phyloP scores from a whole-genome alignment of 2,888 invertebrate species.

The Drosophila nigricruria region DNA sequence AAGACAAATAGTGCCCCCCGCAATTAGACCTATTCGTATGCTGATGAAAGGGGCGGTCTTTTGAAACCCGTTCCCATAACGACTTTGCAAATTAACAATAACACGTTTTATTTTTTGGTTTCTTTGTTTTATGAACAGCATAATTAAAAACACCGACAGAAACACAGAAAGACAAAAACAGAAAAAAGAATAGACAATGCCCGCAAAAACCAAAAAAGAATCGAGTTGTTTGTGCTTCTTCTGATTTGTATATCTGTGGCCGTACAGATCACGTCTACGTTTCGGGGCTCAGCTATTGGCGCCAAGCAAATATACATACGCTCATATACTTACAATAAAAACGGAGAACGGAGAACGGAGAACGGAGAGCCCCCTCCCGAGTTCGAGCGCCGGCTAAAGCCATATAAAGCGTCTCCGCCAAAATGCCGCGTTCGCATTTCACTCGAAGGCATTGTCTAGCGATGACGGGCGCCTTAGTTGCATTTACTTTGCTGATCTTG shows the following conservation, averaged over 20 bases:
- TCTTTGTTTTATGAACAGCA: conserved; percentile 51
- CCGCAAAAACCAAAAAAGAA: conserved; percentile 33
- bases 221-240: conserved; percentile 35
- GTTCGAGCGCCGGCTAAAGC: conserved; percentile 19
- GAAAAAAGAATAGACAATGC: conserved; percentile 3
- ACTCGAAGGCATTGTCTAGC: conserved; percentile 82
- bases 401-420: conserved; percentile 69
- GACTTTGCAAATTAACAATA: conserved; percentile 36
- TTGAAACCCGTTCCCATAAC: conserved; percentile 39
- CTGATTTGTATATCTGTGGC: conserved; percentile 29
- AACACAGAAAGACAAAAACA: not conserved
- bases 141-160: conserved; percentile 50
- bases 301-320: conserved; percentile 23
- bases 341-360: conserved; percentile 22
- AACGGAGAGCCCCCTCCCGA: conserved; percentile 13
- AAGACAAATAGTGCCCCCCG: conserved; percentile 27
- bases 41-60: conserved; percentile 23
- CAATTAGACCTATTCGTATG: conserved; percentile 28
- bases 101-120: conserved; percentile 23
- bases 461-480: conserved; percentile 80
- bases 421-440: conserved; percentile 84
- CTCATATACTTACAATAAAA: conserved; percentile 23
- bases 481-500: conserved; percentile 77
- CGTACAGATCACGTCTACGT: conserved; percentile 19
- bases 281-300: conserved; percentile 34